Conservation (phyloP, 2,113 vertebrate genomes). For the Hystrix cristata region DNA sequence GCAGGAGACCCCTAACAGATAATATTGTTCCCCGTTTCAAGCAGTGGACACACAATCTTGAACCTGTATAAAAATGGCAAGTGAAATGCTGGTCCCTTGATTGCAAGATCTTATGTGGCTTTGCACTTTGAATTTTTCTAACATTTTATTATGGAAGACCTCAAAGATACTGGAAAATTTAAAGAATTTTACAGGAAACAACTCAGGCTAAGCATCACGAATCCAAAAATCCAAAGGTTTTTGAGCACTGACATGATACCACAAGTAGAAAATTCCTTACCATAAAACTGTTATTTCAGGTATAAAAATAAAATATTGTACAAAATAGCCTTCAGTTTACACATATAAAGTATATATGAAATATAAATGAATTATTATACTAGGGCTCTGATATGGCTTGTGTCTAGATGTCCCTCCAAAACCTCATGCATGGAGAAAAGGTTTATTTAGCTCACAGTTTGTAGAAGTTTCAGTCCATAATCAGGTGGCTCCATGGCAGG, state of each 20-base stretch:
- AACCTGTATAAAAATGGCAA: background rate
- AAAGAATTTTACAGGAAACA: conserved; percentile 49
- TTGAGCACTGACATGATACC: background rate
- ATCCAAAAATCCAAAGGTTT: background rate
- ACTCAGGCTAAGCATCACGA: background rate
- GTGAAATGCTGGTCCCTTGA: background rate
- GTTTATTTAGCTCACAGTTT: too few species aligned
- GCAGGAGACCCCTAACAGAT: background rate
- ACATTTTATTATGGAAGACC: conserved; percentile 17
- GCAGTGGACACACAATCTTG: background rate
- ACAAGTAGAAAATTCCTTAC: background rate
- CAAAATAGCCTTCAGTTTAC: background rate
- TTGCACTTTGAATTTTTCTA: background rate
- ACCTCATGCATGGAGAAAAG: too few species aligned
- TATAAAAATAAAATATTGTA: background rate
- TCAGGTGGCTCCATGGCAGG: too few species aligned
- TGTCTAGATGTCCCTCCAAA: too few species aligned
- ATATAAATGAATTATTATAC: background rate
- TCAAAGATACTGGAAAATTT: background rate
- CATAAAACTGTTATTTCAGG: background rate
- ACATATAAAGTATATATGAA: background rate
- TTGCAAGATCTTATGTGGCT: background rate
- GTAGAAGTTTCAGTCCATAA: too few species aligned
- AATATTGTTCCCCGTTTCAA: background rate
- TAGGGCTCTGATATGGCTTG: too few species aligned